A percentile compares a stretch with the other conserved stretches of the same genome.
phyloP scores from a whole-genome alignment of 2,888 invertebrate genomes.

The Cryptophagus acutangulus region DNA sequence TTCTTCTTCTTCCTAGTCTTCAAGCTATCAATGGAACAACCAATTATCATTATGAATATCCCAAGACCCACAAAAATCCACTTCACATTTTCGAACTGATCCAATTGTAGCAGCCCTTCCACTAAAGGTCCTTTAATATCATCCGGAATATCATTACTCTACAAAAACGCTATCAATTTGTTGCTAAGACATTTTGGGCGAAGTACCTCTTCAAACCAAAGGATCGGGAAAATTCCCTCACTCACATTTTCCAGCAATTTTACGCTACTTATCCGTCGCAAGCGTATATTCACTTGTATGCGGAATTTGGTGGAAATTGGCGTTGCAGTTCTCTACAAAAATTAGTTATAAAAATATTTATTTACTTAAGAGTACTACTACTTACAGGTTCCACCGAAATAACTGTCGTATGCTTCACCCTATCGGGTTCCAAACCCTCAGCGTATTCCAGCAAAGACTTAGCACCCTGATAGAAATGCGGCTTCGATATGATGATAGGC shows the following conservation, averaged over 20 bases:
- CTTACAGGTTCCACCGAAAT: conserved; percentile 14
- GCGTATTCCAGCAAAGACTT: neutral
- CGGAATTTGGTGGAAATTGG: conserved; percentile 52
- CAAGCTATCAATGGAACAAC: too few relatives aligned
- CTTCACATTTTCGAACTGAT: neutral
- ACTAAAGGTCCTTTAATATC: neutral
- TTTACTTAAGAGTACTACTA: neutral
- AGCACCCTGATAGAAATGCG: neutral
- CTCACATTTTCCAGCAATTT: conserved; percentile 51
- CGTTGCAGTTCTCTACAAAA: conserved; percentile 51
- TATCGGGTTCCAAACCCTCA: neutral
- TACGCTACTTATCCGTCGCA: conserved; percentile 47
- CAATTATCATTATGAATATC: conserved; percentile 3
- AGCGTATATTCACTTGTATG: conserved; percentile 55
- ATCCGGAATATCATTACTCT: conserved; percentile 1
- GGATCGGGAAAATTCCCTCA: conserved; percentile 55
- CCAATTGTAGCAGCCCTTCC: neutral
- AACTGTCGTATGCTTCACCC: conserved; percentile 3
- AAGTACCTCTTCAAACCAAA: conserved; percentile 58
- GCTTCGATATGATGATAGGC: neutral
- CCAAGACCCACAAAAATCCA: neutral
- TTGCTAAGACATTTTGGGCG: neutral
- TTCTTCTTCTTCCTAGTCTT: too few relatives aligned
- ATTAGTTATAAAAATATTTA: neutral
- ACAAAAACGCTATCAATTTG: neutral